Evolutionary conservation across 2,797 vertebrate genomes (phyloP).

Genomic region (Telmatherina bonti): DNA sequence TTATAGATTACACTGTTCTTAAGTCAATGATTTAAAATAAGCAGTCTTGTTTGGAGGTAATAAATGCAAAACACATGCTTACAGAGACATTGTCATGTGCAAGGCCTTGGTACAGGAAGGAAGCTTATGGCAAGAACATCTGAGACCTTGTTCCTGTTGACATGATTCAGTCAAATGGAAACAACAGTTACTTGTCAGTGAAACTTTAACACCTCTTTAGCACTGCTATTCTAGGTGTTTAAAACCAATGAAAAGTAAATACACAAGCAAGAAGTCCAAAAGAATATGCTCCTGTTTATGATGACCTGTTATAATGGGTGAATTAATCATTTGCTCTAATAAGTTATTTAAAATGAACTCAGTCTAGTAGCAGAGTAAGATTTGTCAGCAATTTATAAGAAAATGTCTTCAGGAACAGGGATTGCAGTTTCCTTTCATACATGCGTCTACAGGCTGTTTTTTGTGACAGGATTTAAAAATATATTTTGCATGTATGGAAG

Average conservation of each 20-base stretch:
- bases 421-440: constrained; percentile 22
- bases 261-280: constrained; percentile 31
- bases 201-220: constrained; percentile 5
- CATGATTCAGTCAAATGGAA: constrained; percentile 20
- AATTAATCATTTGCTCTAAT: no score
- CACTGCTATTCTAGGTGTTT: constrained; percentile 12
- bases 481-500: constrained; percentile 12
- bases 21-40: constrained; percentile 61
- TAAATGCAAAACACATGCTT: constrained; percentile 76
- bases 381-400: constrained; percentile 24
- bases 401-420: constrained; percentile 3
- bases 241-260: constrained; percentile 18
- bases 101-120: constrained; percentile 51
- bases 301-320: not conserved
- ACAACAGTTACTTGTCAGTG: constrained; percentile 24
- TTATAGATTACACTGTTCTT: constrained; percentile 68
- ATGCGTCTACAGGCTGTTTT: constrained; percentile 35
- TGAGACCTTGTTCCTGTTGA: constrained; percentile 37
- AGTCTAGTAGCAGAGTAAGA: constrained; percentile 18
- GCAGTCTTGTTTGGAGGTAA: constrained; percentile 70
- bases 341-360: constrained; percentile 9
- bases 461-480: constrained; percentile 18
- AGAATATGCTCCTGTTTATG: constrained; percentile 46
- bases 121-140: constrained; percentile 30
- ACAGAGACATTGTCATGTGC: constrained; percentile 64